Evolutionary conservation across 2,113 vertebrate species (phyloP), one percentile per base, ranked within the genome.

Genomic region (Myxocyprinus asiaticus): DNA sequence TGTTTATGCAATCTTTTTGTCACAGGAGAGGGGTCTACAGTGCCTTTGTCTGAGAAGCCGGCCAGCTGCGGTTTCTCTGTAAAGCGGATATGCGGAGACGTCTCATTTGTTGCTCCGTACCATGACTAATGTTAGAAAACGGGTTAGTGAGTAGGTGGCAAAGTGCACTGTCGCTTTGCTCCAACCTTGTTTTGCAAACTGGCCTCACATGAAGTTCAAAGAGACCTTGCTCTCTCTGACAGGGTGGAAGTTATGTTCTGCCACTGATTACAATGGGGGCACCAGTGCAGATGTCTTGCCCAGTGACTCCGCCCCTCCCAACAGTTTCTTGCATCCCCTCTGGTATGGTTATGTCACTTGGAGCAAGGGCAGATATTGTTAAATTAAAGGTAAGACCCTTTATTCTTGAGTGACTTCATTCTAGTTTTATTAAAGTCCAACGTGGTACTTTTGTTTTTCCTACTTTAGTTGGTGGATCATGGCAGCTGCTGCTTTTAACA

Each of bases 61-160:
- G 43, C 82, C 2, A 43, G 64, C 15, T 90, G 89, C 81, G 88
- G 87, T 17, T 87, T 79, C 43, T 87, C 85, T 45, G 45, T 87
- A 53, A 85, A 59, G 65, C 69, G 86, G 53, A 81, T 58, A 2
- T 75, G 77, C 3, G 82, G 88, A 68, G 77, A 87, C 14, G 58
- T 88, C 14, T 63, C 47, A 7, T 85, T 87, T 11, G 14, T 67
- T n/a, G 80, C 84, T 73, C 83, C 82, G 1, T 88, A 89, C 61
- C 47, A 63, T 12, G 78, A 83, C 62, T 51, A 55, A 86, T 73
- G 83, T 90, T 15, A 62, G 56, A 61, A 55, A 82, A 66, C 75
- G 86, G 84, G 88, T 75, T n/a, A 7, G 45, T 51, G 0, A 9
- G 22, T 33, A 33, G 22, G 22, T 33, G 22, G 22, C 22, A 33